These are phyloP conservation scores for Pyrrhia umbra DNA, from an alignment of 2,888 invertebrate species.

Conservation along the genomic window DNA sequence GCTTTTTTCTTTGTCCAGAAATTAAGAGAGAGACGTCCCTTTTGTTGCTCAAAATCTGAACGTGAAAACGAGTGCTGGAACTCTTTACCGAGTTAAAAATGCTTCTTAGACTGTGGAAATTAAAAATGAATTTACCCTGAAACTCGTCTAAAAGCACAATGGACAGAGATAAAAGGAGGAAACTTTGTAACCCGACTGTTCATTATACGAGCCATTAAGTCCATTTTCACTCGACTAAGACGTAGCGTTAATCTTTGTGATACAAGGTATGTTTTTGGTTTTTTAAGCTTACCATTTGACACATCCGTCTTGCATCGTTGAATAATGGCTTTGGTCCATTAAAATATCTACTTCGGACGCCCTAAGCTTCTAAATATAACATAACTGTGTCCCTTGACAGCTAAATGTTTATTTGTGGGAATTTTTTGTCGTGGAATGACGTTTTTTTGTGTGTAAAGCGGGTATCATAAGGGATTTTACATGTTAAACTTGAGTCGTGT, in stretches of 20 bases:
- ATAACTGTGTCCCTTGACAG: constrained; percentile 75
- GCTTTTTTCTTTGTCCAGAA: constrained; percentile 55
- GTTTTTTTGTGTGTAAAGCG: constrained; percentile 66
- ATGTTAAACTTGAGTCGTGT: constrained; percentile 48
- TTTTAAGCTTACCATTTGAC: constrained; percentile 72
- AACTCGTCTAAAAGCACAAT: constrained; percentile 66
- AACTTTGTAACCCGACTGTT: constrained; percentile 68
- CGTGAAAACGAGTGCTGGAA: constrained; percentile 34
- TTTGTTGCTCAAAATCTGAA: constrained; percentile 51
- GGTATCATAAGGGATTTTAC: constrained; percentile 62
- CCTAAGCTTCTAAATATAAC: constrained; percentile 82
- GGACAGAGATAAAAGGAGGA: constrained; percentile 67
- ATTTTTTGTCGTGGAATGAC: constrained; percentile 70
- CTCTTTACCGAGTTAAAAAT: constrained; percentile 52
- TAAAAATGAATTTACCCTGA: constrained; percentile 67
- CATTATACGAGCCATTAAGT: constrained; percentile 78
- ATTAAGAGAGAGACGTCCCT: constrained; percentile 36
- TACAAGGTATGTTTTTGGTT: constrained; percentile 71
- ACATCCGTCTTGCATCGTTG: constrained; percentile 81
- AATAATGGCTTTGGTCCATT: constrained; percentile 83
- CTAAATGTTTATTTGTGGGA: constrained; percentile 82
- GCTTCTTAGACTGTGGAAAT: constrained; percentile 62
- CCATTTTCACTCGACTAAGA: constrained; percentile 62
- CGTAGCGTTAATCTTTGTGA: constrained; percentile 73
- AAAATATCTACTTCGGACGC: constrained; percentile 78